Evolutionary conservation across 2,797 vertebrate species (phyloP).

Genomic region (Borostomias antarcticus): DNA sequence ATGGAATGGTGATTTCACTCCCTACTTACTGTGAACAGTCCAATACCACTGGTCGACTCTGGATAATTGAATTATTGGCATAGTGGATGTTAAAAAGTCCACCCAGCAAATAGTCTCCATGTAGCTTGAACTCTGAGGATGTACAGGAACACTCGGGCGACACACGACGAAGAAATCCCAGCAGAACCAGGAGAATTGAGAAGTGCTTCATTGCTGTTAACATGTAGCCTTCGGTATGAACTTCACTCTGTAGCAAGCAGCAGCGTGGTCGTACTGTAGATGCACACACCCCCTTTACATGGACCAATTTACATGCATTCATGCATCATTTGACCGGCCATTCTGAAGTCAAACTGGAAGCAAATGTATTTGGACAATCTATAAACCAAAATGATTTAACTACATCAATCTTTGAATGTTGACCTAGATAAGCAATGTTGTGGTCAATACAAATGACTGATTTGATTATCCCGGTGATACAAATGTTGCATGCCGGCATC

Average conservation of each 20-base stretch:
- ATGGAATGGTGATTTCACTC: not conserved
- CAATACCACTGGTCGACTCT: constrained; percentile 45
- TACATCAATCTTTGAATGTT: not conserved
- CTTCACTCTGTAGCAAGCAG: constrained; percentile 18
- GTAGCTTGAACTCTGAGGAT: constrained; percentile 60
- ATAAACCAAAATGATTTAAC: not conserved
- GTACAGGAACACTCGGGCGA: constrained; percentile 9
- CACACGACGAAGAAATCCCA: constrained; percentile 23
- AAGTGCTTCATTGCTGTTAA: constrained; percentile 30
- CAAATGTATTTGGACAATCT: not conserved
- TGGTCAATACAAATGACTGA: constrained; percentile 7
- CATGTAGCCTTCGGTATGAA: not conserved
- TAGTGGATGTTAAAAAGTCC: constrained; percentile 73
- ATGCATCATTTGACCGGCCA: not conserved
- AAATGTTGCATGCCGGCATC: constrained; percentile 12
- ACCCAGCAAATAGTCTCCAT: constrained; percentile 71
- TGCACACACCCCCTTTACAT: constrained; percentile 9
- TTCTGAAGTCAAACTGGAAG: not conserved
- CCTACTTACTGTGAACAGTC: constrained; percentile 67
- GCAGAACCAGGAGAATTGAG: constrained; percentile 32
- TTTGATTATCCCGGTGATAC: constrained; percentile 14
- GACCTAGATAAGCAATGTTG: not conserved
- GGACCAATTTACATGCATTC: constrained; percentile 8
- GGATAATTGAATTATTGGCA: fast-evolving
- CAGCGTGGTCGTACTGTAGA: not conserved